Evolutionary conservation across 2,113 vertebrate species (phyloP), one percentile per base, ranked within the genome.

Genomic region (Ceyx cyanopectus): DNA sequence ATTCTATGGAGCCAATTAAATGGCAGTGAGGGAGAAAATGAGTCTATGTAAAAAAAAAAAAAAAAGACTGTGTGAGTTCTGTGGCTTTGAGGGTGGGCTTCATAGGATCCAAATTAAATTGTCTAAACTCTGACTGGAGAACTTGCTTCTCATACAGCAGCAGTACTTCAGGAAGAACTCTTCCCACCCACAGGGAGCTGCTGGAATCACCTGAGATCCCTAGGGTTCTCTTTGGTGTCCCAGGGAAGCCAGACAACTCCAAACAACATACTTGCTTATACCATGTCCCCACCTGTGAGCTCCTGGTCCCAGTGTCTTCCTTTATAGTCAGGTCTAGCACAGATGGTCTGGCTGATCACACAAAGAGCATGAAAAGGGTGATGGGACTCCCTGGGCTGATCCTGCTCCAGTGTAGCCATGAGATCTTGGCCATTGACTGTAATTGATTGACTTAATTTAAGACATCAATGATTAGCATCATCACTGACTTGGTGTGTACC

Each of bases 201-300:
- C 68, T 60, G 65, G 53, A 27, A 12, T 24, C 48, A 10, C n/a
- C 50, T 58, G 58, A 58, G 10, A 7, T 73, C 22, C 22, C 21
- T 30, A 23, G 30, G 48, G 12, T 58, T 32, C 34, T 40, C 61
- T 16, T 10, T 56, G 60, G 32, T 16, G 43, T 37, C 43, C 61
- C 32, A 27, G 4, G 8, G 65, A 19, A 56, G 19, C 10, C n/a
- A 19, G 27, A 9, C 27, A 81, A 29, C 19, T 21, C 34, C 22
- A 60, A 22, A 2, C 3, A 3, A 4, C 17, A 10, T 51, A 7
- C 18, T 63, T 46, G 30, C 2, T 50, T 23, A 9, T 30, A 24
- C 12, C 8, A 0, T 0, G 4, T 24, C 21, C 15, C 11, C 26
- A 24, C 0, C 23, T 27, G 29, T 2, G 69, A 74, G 5, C 13